Conservation (phyloP, 2,113 vertebrate genomes). For the Scortum barcoo region DNA sequence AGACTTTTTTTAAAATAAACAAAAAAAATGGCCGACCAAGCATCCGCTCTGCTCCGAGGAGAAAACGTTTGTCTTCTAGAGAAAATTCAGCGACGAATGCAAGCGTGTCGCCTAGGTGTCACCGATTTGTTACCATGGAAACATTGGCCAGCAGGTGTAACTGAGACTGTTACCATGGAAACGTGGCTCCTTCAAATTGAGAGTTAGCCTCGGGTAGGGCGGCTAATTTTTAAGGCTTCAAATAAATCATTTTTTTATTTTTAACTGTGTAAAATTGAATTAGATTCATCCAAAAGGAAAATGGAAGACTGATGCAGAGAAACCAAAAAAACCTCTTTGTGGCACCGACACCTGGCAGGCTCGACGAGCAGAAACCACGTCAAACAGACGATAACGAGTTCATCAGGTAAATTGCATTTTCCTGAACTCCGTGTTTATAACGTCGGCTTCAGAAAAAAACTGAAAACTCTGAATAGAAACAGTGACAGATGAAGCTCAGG, state of each 20-base stretch:
- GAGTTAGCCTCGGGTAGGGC: not conserved
- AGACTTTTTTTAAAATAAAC: not conserved
- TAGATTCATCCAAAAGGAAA: not conserved
- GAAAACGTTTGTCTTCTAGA: not conserved
- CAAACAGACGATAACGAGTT: too few relatives aligned
- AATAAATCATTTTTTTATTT: not conserved
- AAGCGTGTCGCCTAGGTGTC: too few relatives aligned
- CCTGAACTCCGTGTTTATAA: not conserved
- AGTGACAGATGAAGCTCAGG: conserved; percentile 1
- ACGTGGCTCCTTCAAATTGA: not conserved
- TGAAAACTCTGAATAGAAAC: not conserved
- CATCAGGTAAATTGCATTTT: not conserved
- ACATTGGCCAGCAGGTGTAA: not conserved
- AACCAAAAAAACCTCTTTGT: not conserved
- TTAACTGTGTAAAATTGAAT: too few relatives aligned
- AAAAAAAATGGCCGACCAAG: not conserved
- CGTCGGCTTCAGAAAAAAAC: not conserved
- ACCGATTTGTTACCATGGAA: too few relatives aligned
- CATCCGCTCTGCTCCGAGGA: not conserved
- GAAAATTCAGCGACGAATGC: not conserved
- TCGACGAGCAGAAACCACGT: too few relatives aligned
- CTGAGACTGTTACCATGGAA: not conserved
- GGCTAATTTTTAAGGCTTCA: not conserved
- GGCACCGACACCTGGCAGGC: not conserved
- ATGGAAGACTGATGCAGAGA: not conserved